Base-by-base conservation (phyloP, 2,888 invertebrate species). In the Drosophila trichaetosa region DNA sequence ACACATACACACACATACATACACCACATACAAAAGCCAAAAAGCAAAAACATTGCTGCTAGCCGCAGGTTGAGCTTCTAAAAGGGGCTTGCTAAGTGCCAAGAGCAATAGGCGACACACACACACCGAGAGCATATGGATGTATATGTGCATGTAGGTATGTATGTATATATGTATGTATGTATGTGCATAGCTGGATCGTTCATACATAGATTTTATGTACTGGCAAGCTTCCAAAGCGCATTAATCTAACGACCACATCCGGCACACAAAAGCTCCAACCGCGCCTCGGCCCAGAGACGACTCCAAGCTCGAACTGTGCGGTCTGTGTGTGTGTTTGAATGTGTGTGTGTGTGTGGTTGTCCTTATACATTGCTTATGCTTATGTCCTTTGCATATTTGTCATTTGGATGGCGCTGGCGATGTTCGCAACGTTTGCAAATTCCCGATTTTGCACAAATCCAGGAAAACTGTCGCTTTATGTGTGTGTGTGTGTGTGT, bases 331-430 rank as follows among this genome's bases (percentile, higher is more conserved):
- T 52, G 48, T 48, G 10, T 61, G 24, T 36, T 7, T 53, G 46
- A 16, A 6, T 46, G 10, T 42, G 29, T 52, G 49, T n/a, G 11
- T 76, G 59, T 51, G 46, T 74, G 69, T 69, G 73, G 66, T 36
- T 78, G 75, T 83, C 75, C 86, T 82, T 87, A 75, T 82, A 69
- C 85, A 89, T 89, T 85, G 85, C 88, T 89, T 85, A 85, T 85
- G 85, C 85, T 89, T 85, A 88, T 85, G 85, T 85, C 85, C 85
- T 80, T 88, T 90, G 83, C 88, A 89, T 89, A 88, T 85, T 85
- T 85, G 85, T 89, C 85, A 85, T 89, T 88, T 80, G 73, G 77
- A 62, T 75, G 69, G 69, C 67, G 57, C 65, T 72, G 81, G 73
- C 69, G 59, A 52, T 76, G 74, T 69, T 68, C 70, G 78, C 58